Evolutionary conservation across 2,113 vertebrate genomes (phyloP).

Genomic region (Gnathonemus echidnorhynchus): DNA sequence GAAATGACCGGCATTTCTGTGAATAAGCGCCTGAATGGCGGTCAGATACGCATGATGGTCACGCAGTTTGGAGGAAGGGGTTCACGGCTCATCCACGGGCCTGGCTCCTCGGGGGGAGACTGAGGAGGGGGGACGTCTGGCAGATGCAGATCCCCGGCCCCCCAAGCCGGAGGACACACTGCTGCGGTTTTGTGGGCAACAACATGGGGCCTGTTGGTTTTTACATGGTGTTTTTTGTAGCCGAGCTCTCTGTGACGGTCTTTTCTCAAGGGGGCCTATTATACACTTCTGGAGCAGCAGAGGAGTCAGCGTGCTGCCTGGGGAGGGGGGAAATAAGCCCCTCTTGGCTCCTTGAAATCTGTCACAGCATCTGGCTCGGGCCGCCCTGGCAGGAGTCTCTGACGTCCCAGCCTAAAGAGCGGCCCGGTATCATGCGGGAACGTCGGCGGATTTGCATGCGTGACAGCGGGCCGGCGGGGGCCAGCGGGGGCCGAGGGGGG

Average conservation of each 20-base stretch:
- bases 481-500: conserved; percentile 26
- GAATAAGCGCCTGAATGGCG: not conserved
- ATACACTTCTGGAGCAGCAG: conserved; percentile 62
- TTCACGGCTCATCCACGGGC: not conserved
- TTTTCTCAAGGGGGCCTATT: conserved; percentile 68
- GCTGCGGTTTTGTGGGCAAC: conserved; percentile 57
- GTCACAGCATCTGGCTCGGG: conserved; percentile 64
- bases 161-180: conserved; percentile 45
- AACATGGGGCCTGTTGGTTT: conserved; percentile 53
- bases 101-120: not conserved
- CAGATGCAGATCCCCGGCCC: not conserved
- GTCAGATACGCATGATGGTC: not conserved
- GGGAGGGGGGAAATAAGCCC: conserved; percentile 50
- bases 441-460: conserved; percentile 62
- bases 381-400: conserved; percentile 56
- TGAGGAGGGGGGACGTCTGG: not conserved
- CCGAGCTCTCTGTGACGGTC: conserved; percentile 43
- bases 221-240: conserved; percentile 41
- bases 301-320: conserved; percentile 51
- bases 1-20: not conserved
- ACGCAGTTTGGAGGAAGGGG: not conserved
- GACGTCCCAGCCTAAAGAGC: conserved; percentile 57
- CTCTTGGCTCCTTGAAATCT: conserved; percentile 56
- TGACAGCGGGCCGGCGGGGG: conserved; percentile 44
- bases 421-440: conserved; percentile 60